Evolutionary conservation across 2,797 vertebrate species (phyloP), one percentile per base, ranked within the genome.

Genomic region (Gouania willdenowi): DNA sequence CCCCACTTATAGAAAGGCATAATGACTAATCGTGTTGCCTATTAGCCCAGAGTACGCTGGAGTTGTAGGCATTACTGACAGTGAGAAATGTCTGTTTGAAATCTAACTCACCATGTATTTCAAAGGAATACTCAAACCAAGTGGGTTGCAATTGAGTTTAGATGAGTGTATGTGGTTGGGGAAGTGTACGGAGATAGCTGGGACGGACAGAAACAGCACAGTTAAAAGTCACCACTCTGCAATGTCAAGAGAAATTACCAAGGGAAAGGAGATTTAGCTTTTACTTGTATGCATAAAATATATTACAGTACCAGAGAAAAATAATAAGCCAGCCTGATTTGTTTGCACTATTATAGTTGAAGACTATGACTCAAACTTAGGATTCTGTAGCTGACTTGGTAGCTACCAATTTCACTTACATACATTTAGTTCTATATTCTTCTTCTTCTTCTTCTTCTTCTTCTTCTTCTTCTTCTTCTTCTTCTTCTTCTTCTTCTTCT

Each of bases 1-100:
- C 66, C 70, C 49, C 27, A 55, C 65, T 66, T 26, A 28, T 51
- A 50, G 71, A 74, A 67, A 72, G 58, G 47, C 71, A 66, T 79
- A 66, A 73, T 64, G 51, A 78, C 74, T 79, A 77, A 84, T 77
- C 60, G 16, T 41, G 75, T 78, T 79, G 76, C 43, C 61, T 62
- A 79, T 77, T 77, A 67, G 51, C 41, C 8, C 52, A 5, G 52
- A 66, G 46, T 72, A 33, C 22, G 50, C 51, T 44, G 20, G 24
- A 43, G 54, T 69, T 66, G 57, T 65, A 63, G 67, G 67, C 75
- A 77, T 82, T 75, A 82, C 64, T 78, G 70, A 82, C 75, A 69
- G 62, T 72, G 72, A 79, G 71, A 70, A 79, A 83, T 71, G 58
- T 53, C 53, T 11, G 50, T 15, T 41, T 75, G 79, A 78, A 85